Percentiles rank a stretch among this genome's conserved stretches.
Evolutionary conservation across 1,140 invertebrate species (phyloP).

Genomic region (Neuroterus valhalla): DNA sequence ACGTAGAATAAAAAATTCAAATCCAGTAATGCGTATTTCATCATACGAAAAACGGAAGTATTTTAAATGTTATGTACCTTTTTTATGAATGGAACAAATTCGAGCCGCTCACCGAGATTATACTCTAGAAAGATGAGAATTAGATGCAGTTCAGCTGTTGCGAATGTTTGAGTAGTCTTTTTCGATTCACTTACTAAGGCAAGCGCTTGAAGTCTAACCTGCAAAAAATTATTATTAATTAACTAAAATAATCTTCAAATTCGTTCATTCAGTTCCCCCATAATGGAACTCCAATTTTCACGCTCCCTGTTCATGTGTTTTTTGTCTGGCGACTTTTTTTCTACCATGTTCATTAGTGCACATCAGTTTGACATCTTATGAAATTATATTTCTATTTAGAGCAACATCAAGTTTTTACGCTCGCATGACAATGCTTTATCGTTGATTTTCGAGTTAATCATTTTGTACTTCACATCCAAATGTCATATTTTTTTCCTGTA

Average conservation of each 20-base stretch:
- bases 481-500: too few species aligned
- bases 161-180: conserved; percentile 82
- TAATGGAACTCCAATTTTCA: too few species aligned
- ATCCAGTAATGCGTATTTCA: neutral
- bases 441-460: too few species aligned
- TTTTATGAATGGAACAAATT: conserved; percentile 78
- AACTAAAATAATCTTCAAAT: conserved; percentile 31
- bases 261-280: too few species aligned
- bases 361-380: too few species aligned
- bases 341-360: too few species aligned
- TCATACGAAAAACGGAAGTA: neutral
- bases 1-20: conserved; percentile 33
- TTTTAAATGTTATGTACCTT: conserved; percentile 73
- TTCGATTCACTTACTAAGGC: conserved; percentile 84
- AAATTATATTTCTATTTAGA: too few species aligned
- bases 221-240: conserved; percentile 36
- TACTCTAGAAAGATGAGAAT: conserved; percentile 81
- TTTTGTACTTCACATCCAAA: too few species aligned
- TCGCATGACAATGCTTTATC: too few species aligned
- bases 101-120: conserved; percentile 84
- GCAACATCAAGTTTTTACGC: too few species aligned
- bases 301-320: too few species aligned
- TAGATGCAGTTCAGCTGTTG: conserved; percentile 79
- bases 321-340: too few species aligned
- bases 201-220: conserved; percentile 76